phyloP scores from a whole-genome alignment of 2,797 vertebrate genomes.

The Argya squamiceps region DNA sequence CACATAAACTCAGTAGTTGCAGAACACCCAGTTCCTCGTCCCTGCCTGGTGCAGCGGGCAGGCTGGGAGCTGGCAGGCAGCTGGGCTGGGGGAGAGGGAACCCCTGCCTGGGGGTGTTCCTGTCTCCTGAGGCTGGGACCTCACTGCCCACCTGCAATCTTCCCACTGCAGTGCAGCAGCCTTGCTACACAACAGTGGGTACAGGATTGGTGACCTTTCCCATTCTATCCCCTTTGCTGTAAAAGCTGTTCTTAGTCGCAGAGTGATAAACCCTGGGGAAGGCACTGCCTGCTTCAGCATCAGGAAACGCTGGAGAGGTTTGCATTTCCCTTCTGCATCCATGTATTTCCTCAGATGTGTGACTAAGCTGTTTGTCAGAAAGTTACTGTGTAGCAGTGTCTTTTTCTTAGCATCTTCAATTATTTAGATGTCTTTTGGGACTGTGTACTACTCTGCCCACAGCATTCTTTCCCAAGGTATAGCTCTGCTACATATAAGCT shows the following conservation, averaged over 20 bases:
- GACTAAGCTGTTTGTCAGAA: neutral
- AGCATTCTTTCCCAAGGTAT: neutral
- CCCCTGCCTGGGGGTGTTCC: neutral
- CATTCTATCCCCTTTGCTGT: neutral
- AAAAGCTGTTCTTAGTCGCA: neutral
- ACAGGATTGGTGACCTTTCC: neutral
- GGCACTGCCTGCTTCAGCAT: rapidly evolving
- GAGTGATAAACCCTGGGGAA: rapidly evolving
- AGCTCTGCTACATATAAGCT: neutral
- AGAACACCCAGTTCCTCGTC: rapidly evolving
- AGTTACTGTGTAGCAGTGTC: neutral
- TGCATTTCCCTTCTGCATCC: neutral
- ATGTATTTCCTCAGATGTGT: neutral
- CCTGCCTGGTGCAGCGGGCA: neutral
- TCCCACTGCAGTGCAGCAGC: neutral
- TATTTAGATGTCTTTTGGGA: neutral
- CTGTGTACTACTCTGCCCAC: neutral
- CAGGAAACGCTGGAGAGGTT: neutral
- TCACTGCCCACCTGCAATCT: neutral
- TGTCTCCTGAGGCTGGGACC: rapidly evolving
- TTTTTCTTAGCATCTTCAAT: neutral
- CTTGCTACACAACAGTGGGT: neutral
- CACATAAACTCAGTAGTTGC: neutral
- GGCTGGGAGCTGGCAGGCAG: neutral
- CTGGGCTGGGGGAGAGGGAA: neutral